Percentiles rank a stretch among this genome's conserved stretches.
Conservation (phyloP, 2,888 invertebrate genomes). For the Sympetrum striolatum region DNA sequence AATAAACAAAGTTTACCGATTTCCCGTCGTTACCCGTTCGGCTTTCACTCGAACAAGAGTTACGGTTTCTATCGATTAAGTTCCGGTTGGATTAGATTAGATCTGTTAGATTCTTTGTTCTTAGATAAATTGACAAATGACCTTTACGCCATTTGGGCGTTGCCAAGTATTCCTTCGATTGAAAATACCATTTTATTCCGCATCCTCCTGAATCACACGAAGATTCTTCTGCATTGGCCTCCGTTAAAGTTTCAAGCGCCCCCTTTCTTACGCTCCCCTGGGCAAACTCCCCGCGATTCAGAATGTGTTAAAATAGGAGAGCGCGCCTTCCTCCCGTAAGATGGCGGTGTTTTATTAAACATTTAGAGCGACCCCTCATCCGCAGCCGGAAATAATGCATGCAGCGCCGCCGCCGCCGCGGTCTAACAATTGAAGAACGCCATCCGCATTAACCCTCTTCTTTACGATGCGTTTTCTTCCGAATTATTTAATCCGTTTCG, state of each 20-base stretch:
- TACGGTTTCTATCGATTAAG: too few species aligned
- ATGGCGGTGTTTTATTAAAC: background rate
- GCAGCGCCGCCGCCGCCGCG: background rate
- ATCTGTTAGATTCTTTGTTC: too few species aligned
- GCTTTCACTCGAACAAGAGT: too few species aligned
- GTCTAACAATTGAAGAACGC: background rate
- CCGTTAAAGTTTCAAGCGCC: background rate
- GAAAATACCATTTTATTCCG: background rate
- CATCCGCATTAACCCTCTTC: too few species aligned
- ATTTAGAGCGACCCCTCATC: background rate
- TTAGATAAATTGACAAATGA: too few species aligned
- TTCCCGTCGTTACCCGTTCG: too few species aligned
- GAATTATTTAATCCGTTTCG: too few species aligned
- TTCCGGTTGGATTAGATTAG: too few species aligned
- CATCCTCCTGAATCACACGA: background rate
- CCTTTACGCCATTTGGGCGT: too few species aligned
- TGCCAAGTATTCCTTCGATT: background rate
- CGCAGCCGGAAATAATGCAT: background rate
- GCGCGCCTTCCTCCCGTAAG: background rate
- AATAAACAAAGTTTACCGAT: too few species aligned
- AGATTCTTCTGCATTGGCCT: background rate
- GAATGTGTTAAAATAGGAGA: background rate
- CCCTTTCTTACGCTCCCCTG: background rate
- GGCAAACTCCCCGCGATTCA: background rate
- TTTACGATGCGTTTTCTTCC: too few species aligned